Base-by-base conservation (phyloP, 2,797 vertebrate species). In the Aphelocoma californica region DNA sequence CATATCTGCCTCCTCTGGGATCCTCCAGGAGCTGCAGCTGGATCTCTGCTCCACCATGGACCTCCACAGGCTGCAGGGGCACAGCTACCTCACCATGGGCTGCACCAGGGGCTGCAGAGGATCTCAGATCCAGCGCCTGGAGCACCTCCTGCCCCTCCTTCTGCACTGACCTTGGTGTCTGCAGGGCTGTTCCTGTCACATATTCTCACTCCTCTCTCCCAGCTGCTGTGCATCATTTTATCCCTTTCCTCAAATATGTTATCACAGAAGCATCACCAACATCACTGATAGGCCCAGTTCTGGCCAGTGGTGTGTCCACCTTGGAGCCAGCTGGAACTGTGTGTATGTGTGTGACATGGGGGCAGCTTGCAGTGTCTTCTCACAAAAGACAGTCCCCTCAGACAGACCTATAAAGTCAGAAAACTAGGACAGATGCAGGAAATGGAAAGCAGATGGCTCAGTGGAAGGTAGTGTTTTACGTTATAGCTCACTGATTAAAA, bases 31-130 rank as follows among this genome's bases (percentile, higher is more conserved):
- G 2, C 18, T 72, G 16, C 80, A 38, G 18, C 8, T 15, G 24
- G 12, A 32, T 38, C n/a, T 71, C 14, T 71, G 32, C 14, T 81
- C 18, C 56, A 14, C 3, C 2, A 0, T 12, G 42, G 0, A 2
- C 21, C 9, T 17, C 18, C 31, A 8, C 14, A 40, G 6, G 48
- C 34, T 60, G 16, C 40, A 72, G 53, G 21, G 29, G 14, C 25
- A 34, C 58, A 58, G 29, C 13, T 72, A 14, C 4, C 32, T 60
- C 26, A 20, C 23, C 47, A 7, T 6, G 45, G 8, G 0, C n/a
- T 65, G 80, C 20, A 19, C 6, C 28, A 50, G 0, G 4, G 15
- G 9, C 57, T 64, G n/a, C 34, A 42, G 60, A 14, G 14, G n/a
- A 25, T 29, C 42, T 20, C 11, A 0, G 19, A 12, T 73, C 34